Base-by-base conservation (phyloP, 2,113 vertebrate genomes). In the Myrmecophaga tridactyla region DNA sequence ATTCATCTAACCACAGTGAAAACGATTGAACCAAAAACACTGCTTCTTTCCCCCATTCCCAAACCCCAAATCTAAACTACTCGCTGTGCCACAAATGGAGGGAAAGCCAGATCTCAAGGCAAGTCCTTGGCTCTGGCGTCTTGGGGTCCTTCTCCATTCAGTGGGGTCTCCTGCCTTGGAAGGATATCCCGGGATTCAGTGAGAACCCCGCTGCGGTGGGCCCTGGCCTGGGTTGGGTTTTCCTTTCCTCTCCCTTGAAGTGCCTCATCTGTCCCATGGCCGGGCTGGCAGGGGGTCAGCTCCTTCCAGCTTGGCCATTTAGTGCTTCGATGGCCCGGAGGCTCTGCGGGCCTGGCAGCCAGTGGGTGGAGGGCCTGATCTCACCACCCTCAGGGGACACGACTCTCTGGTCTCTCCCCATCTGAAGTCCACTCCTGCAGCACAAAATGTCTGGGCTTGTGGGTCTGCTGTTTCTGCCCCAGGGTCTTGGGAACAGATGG, bases 351-450 rank as follows among this genome's bases (percentile, higher is more conserved):
- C 63, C 4, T 12, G 41, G 36, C 56, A 4, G 46, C 31, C 0
- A 0, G 43, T 7, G 31, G 63, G 10, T 12, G 23, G 0, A 1
- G 53, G 58, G 3, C 29, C 27, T 2, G 12, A 18, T 48, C 97
- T 94, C 56, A 1, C 75, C 80, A 92, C 89, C 92, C 87, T 70
- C 85, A 29, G 81, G 95, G 81, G 94, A 92, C 90, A 94, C 96
- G 83, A 97, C 73, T 93, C 63, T 94, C 96, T 89, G 86, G 90
- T 72, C 90, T 87, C 94, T 96, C 89, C 96, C 90, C 90, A 69
- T 94, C 93, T 93, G 69, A 89, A 94, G 83, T 94, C 87, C 72
- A 86, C 96, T 84, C 94, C 62, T 95, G 96, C 69, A 95, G 96
- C 97, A 89, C 95, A 51, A 92, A 96, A 90, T 92, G 89, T 86